A percentile compares a stretch with the other conserved stretches of the same genome.
Conservation (phyloP, 2,888 invertebrate genomes). For the Micropterix aruncella region DNA sequence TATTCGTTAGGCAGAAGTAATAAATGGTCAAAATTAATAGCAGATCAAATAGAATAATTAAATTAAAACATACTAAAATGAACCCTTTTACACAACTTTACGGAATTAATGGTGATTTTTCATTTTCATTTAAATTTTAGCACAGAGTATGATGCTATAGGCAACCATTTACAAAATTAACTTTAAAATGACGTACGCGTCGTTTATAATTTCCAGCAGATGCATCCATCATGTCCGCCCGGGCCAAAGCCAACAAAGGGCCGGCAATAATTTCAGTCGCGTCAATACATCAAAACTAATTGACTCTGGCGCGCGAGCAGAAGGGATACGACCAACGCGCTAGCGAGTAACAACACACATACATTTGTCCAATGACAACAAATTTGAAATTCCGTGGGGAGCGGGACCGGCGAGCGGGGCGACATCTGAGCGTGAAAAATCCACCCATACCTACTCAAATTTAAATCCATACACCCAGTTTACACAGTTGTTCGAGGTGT, state of each 20-base stretch:
- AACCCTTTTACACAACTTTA: no score
- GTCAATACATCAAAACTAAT: conserved; percentile 2
- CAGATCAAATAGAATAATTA: no score
- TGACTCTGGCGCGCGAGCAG: neutral
- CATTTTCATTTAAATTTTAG: no score
- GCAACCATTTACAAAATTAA: no score
- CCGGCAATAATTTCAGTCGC: neutral
- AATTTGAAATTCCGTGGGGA: neutral
- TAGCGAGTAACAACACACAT: conserved; percentile 2
- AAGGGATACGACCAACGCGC: neutral
- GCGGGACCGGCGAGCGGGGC: conserved; percentile 6
- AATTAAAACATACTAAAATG: no score
- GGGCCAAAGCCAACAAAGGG: neutral
- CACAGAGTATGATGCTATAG: no score
- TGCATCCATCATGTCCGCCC: neutral
- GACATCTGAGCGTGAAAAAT: conserved; percentile 14
- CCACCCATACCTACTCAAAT: conserved; percentile 10
- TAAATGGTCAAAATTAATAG: no score
- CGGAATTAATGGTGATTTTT: no score
- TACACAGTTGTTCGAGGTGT: neutral
- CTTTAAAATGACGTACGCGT: no score
- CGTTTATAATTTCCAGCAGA: no score
- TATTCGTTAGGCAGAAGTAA: no score
- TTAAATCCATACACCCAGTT: neutral
- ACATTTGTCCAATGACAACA: neutral